Evolutionary conservation across 64 coral and sea anemone genomes (phyloP), one percentile per base, ranked within the genome.

Genomic region (Trachythela sp.): DNA sequence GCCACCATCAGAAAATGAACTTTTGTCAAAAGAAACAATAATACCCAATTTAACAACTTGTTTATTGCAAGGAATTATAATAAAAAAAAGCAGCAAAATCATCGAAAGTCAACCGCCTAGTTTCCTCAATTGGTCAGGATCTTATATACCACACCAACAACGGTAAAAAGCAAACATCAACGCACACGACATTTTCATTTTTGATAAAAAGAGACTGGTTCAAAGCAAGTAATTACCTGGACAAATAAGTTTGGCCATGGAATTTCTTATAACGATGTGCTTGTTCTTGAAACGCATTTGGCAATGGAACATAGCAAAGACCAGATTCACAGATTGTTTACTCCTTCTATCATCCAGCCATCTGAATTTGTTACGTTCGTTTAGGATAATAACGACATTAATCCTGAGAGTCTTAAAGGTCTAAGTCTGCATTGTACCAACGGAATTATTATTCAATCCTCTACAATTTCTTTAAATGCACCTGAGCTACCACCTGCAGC

Each of bases 331-430:
- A 35, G 71, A 77, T 77, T n/a, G 26, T 77, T 77, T 18, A 34
- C 71, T 39, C n/a, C 32, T 34, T 6, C 71, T 35, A 77, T 39
- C 36, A 77, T 35, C 32, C 71, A 77, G 31, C 71, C 71, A 33
- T 77, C 71, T 22, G 1, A 2, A 45, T 45, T 59, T 59, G 54
- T 59, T 22, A 59, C 54, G 2, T 59, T 59, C 54, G 54, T 59
- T 59, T 77, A 27, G 71, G 71, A 77, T 39, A 77, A 77, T n/a
- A 77, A 77, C 32, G 71, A 77, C 31, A 77, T 77, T 3, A 77
- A 77, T 39, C 71, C 71, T 15, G 71, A 77, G 30, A 77, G 71
- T 35, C 11, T 77, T 45, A 13, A 35, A 36, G 71, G 71, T 2
- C 24, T 77, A 34, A 77, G n/a, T 77, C 4, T 77, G 36, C 71